Evolutionary conservation across 2,797 vertebrate species (phyloP).

Genomic region (Cephalopachus bancanus): DNA sequence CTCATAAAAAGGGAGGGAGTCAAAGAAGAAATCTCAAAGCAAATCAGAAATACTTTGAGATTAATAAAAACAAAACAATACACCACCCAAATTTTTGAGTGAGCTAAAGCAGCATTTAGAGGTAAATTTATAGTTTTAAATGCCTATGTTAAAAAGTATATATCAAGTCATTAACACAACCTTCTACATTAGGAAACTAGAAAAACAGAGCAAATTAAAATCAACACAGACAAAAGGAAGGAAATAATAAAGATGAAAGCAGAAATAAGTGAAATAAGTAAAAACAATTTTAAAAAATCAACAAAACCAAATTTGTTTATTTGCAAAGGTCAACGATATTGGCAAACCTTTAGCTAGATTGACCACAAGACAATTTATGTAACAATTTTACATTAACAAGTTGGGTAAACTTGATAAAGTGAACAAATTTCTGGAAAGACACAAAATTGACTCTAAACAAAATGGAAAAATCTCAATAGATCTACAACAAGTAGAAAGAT

Average conservation of each 20-base stretch:
- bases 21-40: neutral
- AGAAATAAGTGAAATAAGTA: neutral
- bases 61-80: neutral
- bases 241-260: neutral
- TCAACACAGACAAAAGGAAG: neutral
- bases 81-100: neutral
- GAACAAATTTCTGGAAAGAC: neutral
- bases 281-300: neutral
- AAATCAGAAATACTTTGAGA: constrained; percentile 2
- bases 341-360: neutral
- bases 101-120: neutral
- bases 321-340: constrained; percentile 16
- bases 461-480: neutral
- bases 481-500: neutral
- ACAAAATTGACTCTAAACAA: neutral
- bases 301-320: neutral
- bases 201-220: constrained; percentile 19
- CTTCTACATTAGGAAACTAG: neutral
- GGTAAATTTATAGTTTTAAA: neutral
- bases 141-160: neutral
- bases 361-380: neutral
- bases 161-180: neutral
- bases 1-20: neutral
- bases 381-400: neutral
- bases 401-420: neutral